Evolutionary conservation across 2,113 vertebrate genomes (phyloP).

Genomic region (Apus apus): DNA sequence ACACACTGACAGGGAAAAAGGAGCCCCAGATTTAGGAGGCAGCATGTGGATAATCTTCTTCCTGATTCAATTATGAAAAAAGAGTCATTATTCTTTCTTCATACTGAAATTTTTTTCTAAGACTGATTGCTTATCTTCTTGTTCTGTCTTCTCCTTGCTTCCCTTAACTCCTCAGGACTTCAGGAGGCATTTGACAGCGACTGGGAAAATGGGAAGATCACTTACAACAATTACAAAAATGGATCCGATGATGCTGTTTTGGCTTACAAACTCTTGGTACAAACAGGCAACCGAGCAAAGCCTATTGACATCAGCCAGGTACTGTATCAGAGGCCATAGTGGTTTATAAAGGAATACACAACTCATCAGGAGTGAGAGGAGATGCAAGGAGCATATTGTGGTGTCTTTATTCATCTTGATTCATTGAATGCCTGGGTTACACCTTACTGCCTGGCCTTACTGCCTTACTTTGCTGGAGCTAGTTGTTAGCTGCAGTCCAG

Average conservation of each 20-base stretch:
- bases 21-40: not conserved
- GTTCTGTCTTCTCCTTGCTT: not conserved
- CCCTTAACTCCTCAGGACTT: slow-evolving; percentile 80
- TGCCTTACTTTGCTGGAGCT: not conserved
- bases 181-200: slow-evolving; percentile 95
- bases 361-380: not conserved
- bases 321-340: not conserved
- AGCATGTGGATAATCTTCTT: not conserved
- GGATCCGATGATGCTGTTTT: slow-evolving; percentile 93
- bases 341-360: not conserved
- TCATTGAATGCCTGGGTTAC: not conserved
- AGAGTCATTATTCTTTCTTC: not conserved
- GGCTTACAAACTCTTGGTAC: slow-evolving; percentile 95
- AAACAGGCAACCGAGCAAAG: slow-evolving; percentile 92
- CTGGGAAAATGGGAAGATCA: slow-evolving; percentile 92
- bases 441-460: not conserved
- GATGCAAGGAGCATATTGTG: not conserved
- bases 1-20: not conserved
- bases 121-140: not conserved
- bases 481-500: not conserved
- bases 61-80: not conserved
- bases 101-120: not conserved
- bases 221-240: slow-evolving; percentile 89
- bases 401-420: not conserved
- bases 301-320: slow-evolving; percentile 91